Base-by-base conservation (phyloP, 2,888 invertebrate species). In the Epinotia demarniana region DNA sequence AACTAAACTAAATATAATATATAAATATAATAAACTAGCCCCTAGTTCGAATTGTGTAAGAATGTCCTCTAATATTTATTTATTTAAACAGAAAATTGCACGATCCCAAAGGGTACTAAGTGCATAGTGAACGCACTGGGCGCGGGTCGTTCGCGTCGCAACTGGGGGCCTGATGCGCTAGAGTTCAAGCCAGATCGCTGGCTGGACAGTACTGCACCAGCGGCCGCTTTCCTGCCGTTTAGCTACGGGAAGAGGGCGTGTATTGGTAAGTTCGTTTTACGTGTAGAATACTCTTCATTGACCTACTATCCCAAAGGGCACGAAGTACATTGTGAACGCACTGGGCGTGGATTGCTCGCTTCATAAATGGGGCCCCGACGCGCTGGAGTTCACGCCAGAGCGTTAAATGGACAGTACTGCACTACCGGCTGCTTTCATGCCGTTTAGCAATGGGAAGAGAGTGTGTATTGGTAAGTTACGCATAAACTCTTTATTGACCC, bases 141-240 rank as follows among this genome's bases (percentile, higher is more conserved):
- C 2, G 86, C 89, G 0, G 90, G 90, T 0, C 82, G 90, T 1
- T 89, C 89, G 0, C 77, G 70, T 2, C 81, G 80, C 0, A 63
- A 77, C 18, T 92, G 91, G 92, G 91, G 92, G 0, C 64, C 81
- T 0, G 89, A 90, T 66, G 90, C 87, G 0, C 72, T 66, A 4
- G 76, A 82, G 63, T 92, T 81, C 81, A 79, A 81, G 0, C 92
- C 92, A 0, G 90, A 91, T 76, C 82, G 92, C 1, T 92, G 92
- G 92, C 79, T 89, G 55, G 78, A 78, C 0, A 80, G 79, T 0
- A 81, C 80, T 0, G 77, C 74, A 3, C 71, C 78, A 27, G 69
- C 82, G 0, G 77, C 84, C 0, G 81, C 83, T 0, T 86, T 88
- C 71, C 76, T 89, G 3, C 83, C 89, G 0, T 91, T 91, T 70